A percentile compares a stretch with the other conserved stretches of the same genome.
phyloP scores from a whole-genome alignment of 1,140 invertebrate genomes.

The Heliconius nattereri region DNA sequence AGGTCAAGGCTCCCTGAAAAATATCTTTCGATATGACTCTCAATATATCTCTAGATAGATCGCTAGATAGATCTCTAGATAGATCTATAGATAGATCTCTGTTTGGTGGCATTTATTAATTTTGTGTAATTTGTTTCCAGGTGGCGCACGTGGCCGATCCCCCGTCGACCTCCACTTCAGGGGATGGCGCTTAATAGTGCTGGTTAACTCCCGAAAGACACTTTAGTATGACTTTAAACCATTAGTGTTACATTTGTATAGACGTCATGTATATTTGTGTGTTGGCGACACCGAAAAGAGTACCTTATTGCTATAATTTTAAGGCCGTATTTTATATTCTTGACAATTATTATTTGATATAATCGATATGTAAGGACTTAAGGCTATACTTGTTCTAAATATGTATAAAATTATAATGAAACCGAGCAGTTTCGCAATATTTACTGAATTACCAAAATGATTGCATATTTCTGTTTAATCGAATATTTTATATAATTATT shows the following conservation, averaged over 20 bases:
- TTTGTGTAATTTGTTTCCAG: slow-evolving; percentile 46
- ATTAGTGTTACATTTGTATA: slow-evolving; percentile 64
- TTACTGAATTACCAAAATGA: not conserved
- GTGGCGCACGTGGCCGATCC: slow-evolving; percentile 56
- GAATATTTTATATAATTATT: not conserved
- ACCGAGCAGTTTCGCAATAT: not conserved
- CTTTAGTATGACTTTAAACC: slow-evolving; percentile 43
- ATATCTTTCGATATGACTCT: too few relatives aligned
- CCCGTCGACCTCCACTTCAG: slow-evolving; percentile 49
- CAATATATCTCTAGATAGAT: too few relatives aligned
- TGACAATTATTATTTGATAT: not conserved
- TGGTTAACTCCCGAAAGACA: slow-evolving; percentile 39
- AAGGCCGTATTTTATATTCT: slow-evolving; percentile 22
- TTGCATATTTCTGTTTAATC: not conserved
- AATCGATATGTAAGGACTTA: not conserved
- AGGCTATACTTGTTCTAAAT: not conserved
- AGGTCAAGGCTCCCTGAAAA: too few relatives aligned
- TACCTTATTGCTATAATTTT: slow-evolving; percentile 47
- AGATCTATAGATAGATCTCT: too few relatives aligned
- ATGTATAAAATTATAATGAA: not conserved
- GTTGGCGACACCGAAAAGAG: slow-evolving; percentile 43
- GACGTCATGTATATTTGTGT: slow-evolving; percentile 48
- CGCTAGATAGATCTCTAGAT: too few relatives aligned
- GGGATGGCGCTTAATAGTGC: slow-evolving; percentile 49
- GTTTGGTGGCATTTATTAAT: slow-evolving; percentile 4